Evolutionary conservation across 2,888 invertebrate species (phyloP).

Genomic region (Lacanobia oleracea): DNA sequence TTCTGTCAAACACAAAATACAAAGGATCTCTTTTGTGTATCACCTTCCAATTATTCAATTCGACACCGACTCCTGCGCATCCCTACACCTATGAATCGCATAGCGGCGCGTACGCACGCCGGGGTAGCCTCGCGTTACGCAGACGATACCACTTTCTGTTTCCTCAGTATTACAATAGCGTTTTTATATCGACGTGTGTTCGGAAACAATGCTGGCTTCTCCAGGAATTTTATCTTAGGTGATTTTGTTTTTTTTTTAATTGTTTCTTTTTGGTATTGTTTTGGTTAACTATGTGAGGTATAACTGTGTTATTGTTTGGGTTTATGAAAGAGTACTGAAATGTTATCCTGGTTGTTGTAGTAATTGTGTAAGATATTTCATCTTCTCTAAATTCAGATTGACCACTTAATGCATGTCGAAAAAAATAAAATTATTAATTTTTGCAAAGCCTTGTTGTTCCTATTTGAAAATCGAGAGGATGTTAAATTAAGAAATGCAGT

Average conservation of each 20-base stretch:
- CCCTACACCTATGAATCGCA: conserved; percentile 81
- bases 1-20: neutral
- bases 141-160: conserved; percentile 85
- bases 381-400: too few species aligned
- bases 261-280: conserved; percentile 38
- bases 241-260: conserved; percentile 32
- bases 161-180: conserved; percentile 81
- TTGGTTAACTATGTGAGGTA: conserved; percentile 12
- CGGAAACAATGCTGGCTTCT: conserved; percentile 71
- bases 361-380: neutral
- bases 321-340: neutral
- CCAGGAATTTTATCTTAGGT: conserved; percentile 69
- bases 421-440: too few species aligned
- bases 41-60: conserved; percentile 6
- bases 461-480: too few species aligned
- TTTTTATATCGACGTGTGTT: conserved; percentile 76
- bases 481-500: too few species aligned
- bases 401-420: too few species aligned
- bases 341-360: neutral
- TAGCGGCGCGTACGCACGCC: conserved; percentile 79
- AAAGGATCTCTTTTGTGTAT: conserved; percentile 1
- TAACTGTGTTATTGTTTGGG: conserved; percentile 3
- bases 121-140: conserved; percentile 86
- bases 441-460: too few species aligned
- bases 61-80: conserved; percentile 52